Percentiles rank a stretch among this genome's conserved stretches.
These are phyloP conservation scores for Limnothrissa miodon DNA, from an alignment of 2,113 vertebrate species.

Conservation along the genomic window DNA sequence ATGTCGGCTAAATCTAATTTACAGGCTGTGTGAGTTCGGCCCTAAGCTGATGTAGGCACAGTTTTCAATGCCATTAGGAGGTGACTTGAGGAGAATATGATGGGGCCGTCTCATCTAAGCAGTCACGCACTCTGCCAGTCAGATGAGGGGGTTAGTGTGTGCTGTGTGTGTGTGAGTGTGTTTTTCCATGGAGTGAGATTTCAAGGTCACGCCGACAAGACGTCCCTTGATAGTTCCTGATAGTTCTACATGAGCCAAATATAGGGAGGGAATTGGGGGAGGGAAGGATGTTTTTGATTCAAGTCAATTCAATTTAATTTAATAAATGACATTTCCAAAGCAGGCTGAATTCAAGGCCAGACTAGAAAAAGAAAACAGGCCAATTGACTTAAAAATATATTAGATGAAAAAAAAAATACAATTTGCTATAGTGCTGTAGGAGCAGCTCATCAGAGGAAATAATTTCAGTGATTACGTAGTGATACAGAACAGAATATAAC, in stretches of 20 bases:
- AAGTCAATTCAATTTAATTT: no score
- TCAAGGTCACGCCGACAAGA: neutral
- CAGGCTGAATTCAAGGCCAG: neutral
- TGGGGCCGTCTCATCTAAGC: neutral
- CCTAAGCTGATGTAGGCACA: neutral
- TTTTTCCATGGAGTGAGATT: neutral
- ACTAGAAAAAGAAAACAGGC: neutral
- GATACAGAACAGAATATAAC: neutral
- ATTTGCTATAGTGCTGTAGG: neutral
- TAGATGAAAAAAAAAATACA: neutral
- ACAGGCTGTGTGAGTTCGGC: neutral
- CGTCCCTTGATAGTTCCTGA: constrained; percentile 2
- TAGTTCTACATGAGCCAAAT: neutral
- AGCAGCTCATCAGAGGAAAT: neutral
- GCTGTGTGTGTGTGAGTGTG: no score
- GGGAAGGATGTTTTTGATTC: neutral
- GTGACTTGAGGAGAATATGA: neutral
- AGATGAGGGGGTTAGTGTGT: neutral
- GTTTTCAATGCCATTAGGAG: neutral
- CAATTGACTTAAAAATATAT: neutral
- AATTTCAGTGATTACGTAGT: neutral
- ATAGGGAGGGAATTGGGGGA: neutral
- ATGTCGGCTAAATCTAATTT: neutral
- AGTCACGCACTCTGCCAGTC: neutral
- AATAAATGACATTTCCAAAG: neutral